phyloP scores from a whole-genome alignment of 2,888 invertebrate genomes.

The Drosophila emarginata region DNA sequence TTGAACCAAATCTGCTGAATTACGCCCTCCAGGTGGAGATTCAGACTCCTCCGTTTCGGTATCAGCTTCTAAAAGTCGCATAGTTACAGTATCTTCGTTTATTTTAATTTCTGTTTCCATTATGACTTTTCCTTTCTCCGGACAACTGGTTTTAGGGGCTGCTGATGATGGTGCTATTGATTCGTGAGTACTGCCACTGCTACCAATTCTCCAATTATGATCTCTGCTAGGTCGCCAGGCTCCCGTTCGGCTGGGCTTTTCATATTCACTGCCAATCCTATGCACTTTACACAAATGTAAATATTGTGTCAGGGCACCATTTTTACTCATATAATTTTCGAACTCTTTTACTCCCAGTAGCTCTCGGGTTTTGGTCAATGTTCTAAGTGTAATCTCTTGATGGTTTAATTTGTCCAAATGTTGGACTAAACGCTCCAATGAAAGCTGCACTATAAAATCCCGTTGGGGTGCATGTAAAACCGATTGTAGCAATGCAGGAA shows the following conservation, averaged over 20 bases:
- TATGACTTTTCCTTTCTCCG: conserved; percentile 86
- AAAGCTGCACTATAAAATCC: conserved; percentile 83
- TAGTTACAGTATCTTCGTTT: conserved; percentile 90
- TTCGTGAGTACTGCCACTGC: conserved; percentile 41
- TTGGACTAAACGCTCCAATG: conserved; percentile 84
- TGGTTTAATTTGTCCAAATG: conserved; percentile 85
- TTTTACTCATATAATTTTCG: conserved; percentile 83
- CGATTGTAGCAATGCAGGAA: conserved; percentile 86
- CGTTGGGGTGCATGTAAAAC: conserved; percentile 83
- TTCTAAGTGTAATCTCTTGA: conserved; percentile 87
- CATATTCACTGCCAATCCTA: conserved; percentile 67
- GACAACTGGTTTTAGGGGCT: conserved; percentile 16
- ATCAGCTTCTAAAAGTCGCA: conserved; percentile 89
- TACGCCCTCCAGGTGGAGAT: conserved; percentile 74
- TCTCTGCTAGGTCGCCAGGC: conserved; percentile 69
- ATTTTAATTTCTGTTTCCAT: conserved; percentile 93
- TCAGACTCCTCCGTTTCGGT: conserved; percentile 79
- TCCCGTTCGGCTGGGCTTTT: conserved; percentile 38
- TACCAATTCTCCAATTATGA: conserved; percentile 71
- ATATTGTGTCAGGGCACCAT: conserved; percentile 84
- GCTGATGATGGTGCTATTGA: background rate
- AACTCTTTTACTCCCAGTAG: conserved; percentile 86
- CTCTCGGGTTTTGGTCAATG: conserved; percentile 88
- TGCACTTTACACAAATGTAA: conserved; percentile 86
- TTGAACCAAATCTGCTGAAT: conserved; percentile 68